phyloP scores from a whole-genome alignment of 2,888 invertebrate genomes.

The Apamea sordens region DNA sequence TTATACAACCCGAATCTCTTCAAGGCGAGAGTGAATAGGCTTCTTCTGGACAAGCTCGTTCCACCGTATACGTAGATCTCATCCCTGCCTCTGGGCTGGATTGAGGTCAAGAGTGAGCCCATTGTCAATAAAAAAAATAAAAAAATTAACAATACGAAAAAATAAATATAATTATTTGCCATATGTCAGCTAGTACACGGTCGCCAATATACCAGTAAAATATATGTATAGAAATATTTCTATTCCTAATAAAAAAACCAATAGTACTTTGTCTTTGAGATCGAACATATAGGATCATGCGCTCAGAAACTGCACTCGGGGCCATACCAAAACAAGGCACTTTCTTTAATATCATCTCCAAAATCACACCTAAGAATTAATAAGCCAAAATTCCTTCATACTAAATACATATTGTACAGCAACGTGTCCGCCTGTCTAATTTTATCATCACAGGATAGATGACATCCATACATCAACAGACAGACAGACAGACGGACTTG shows the following conservation, averaged over 20 bases:
- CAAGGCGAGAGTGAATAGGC: no score
- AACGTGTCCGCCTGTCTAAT: conserved; percentile 50
- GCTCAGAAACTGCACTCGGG: neutral
- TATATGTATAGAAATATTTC: neutral
- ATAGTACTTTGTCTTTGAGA: neutral
- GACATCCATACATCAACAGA: conserved; percentile 66
- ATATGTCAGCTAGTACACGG: no score
- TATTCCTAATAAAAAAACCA: neutral
- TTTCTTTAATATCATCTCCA: neutral
- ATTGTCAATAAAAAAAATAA: no score
- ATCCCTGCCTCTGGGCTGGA: no score
- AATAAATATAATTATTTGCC: no score
- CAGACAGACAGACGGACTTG: conserved; percentile 55
- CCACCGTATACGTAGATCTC: no score
- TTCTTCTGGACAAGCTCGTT: no score
- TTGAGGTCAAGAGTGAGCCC: no score
- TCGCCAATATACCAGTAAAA: no score
- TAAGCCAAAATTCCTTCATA: neutral
- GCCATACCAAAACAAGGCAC: neutral
- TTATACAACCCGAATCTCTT: no score
- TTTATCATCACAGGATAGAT: conserved; percentile 64
- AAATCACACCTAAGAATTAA: neutral
- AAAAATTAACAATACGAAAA: no score
- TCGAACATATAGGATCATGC: neutral
- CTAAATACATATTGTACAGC: conserved; percentile 13